Conservation (phyloP, 2,113 vertebrate species). For the Nyctereutes procyonoides region DNA sequence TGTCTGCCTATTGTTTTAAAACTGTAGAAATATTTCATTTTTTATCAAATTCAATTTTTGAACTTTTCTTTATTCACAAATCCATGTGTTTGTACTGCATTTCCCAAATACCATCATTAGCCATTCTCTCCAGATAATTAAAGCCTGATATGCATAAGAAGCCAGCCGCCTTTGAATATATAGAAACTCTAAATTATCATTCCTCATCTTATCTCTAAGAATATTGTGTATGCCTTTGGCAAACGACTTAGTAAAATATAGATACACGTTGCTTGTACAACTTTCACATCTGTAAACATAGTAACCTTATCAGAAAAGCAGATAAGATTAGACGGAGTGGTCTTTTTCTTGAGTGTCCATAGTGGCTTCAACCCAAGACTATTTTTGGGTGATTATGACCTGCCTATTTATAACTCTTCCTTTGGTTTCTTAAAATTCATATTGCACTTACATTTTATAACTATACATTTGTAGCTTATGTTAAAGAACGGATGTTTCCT, state of each 20-base stretch:
- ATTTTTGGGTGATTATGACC: neutral
- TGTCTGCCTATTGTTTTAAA: neutral
- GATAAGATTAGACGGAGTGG: neutral
- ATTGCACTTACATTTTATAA: neutral
- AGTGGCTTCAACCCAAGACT: neutral
- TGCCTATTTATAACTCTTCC: neutral
- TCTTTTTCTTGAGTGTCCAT: neutral
- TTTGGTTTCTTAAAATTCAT: slow-evolving; percentile 27
- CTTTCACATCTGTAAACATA: neutral
- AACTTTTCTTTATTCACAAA: slow-evolving; percentile 12
- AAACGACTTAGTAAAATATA: neutral
- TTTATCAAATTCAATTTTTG: neutral
- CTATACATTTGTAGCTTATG: neutral
- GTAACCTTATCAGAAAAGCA: neutral
- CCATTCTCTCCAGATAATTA: slow-evolving; percentile 27
- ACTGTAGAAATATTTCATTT: neutral
- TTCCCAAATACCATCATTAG: slow-evolving; percentile 27
- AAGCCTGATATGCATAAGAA: neutral
- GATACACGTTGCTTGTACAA: neutral
- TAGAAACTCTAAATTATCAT: neutral
- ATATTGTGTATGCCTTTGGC: neutral
- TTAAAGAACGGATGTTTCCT: neutral
- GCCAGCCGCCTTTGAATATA: neutral
- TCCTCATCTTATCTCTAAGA: neutral
- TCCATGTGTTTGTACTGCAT: neutral